These are phyloP conservation scores for Drosophila niveifrons DNA, from an alignment of 2,888 invertebrate species.

Conservation along the genomic window DNA sequence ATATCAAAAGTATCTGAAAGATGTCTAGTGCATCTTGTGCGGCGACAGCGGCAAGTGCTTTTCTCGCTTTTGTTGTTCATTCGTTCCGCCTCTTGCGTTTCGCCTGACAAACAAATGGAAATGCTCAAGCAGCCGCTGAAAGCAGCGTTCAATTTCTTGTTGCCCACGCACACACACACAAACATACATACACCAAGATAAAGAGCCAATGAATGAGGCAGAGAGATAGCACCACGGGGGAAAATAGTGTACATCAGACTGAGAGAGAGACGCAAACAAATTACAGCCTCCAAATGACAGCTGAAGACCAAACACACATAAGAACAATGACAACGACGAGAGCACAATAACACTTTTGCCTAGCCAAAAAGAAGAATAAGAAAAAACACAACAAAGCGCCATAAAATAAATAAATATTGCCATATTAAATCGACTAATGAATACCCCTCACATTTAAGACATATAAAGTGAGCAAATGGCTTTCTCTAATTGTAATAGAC, in stretches of 20 bases:
- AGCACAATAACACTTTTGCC: constrained; percentile 53
- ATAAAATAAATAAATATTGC: constrained; percentile 21
- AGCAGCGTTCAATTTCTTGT: constrained; percentile 61
- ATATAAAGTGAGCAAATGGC: too few relatives aligned
- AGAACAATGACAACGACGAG: constrained; percentile 63
- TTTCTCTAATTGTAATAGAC: neutral
- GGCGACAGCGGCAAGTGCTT: constrained; percentile 67
- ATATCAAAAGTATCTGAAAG: constrained; percentile 68
- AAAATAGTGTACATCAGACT: constrained; percentile 20
- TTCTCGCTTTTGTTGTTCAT: constrained; percentile 55
- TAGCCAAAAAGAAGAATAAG: constrained; percentile 8
- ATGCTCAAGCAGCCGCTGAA: constrained; percentile 74
- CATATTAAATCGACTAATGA: constrained; percentile 6
- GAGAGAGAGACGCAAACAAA: constrained; percentile 58
- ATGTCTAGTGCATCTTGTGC: constrained; percentile 59
- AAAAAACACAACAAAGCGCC: constrained; percentile 25
- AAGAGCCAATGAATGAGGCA: constrained; percentile 38
- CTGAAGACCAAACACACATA: constrained; percentile 53
- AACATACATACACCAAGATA: constrained; percentile 17
- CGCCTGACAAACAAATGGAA: constrained; percentile 62
- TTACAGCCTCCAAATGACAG: constrained; percentile 76
- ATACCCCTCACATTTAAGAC: constrained; percentile 11
- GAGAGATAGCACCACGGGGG: neutral
- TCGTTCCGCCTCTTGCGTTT: neutral
- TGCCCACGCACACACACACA: constrained; percentile 64